Evolutionary conservation across 2,797 vertebrate genomes (phyloP).

Genomic region (Helicolenus hilgendorfi): DNA sequence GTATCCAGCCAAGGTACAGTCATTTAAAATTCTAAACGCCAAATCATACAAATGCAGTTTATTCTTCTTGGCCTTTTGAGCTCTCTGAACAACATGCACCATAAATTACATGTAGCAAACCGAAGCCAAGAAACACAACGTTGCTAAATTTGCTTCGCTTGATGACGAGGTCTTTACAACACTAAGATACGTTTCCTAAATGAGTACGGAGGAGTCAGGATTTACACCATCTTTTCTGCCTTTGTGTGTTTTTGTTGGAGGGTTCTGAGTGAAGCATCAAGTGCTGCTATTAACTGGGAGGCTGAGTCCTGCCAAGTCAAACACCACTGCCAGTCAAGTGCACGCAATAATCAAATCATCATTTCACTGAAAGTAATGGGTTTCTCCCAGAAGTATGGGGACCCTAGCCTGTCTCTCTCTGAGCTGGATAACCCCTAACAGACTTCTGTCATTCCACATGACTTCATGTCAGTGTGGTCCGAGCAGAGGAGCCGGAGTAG

Average conservation of each 20-base stretch:
- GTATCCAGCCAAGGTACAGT: slow-evolving; percentile 25
- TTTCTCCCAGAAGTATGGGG: slow-evolving; percentile 41
- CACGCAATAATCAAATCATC: slow-evolving; percentile 69
- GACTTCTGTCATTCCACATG: slow-evolving; percentile 31
- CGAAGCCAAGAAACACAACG: slow-evolving; percentile 51
- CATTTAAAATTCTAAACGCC: slow-evolving; percentile 49
- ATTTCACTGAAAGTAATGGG: slow-evolving; percentile 49
- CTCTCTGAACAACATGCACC: slow-evolving; percentile 22
- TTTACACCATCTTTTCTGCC: slow-evolving; percentile 43
- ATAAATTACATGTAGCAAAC: not conserved
- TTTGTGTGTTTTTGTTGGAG: slow-evolving; percentile 76
- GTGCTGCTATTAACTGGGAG: slow-evolving; percentile 68
- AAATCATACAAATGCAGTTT: slow-evolving; percentile 54
- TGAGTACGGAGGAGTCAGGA: slow-evolving; percentile 24
- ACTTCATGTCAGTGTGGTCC: slow-evolving; percentile 44
- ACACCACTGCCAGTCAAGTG: slow-evolving; percentile 65
- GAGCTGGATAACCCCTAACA: slow-evolving; percentile 29
- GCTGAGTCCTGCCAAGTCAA: slow-evolving; percentile 73
- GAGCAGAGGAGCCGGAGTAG: slow-evolving; percentile 9
- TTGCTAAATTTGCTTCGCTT: slow-evolving; percentile 22
- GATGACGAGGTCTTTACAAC: slow-evolving; percentile 21
- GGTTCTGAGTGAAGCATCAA: slow-evolving; percentile 41
- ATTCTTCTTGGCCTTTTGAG: slow-evolving; percentile 35
- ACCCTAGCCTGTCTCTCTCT: slow-evolving; percentile 9
- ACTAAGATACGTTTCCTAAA: slow-evolving; percentile 26